Conservation (phyloP, 2,797 vertebrate species). For the Phrynocephalus guinanensis region DNA sequence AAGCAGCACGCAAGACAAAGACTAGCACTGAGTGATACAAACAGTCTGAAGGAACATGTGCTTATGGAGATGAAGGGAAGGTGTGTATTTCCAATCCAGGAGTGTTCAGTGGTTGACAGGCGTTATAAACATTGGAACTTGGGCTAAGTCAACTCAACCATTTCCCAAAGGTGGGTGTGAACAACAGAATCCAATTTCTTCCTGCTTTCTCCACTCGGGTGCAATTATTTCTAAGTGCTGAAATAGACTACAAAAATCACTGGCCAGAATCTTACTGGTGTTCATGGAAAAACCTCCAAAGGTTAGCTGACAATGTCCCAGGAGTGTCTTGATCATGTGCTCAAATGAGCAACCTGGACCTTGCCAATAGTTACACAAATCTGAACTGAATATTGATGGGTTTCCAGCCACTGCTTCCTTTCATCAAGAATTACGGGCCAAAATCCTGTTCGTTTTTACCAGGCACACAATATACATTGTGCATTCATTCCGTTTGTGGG, state of each 20-base stretch:
- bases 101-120: not conserved
- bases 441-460: no score
- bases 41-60: not conserved
- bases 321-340: no score
- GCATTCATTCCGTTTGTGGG: no score
- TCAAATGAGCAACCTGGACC: no score
- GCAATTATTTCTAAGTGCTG: slow-evolving; percentile 21
- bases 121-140: not conserved
- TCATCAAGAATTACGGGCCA: not conserved
- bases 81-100: not conserved
- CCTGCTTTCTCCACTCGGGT: slow-evolving; percentile 11
- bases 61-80: not conserved
- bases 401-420: not conserved
- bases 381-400: no score
- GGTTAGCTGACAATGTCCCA: no score
- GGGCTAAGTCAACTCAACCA: not conserved
- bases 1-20: not conserved
- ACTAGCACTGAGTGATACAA: not conserved
- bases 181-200: not conserved
- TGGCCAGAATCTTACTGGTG: not conserved
- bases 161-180: not conserved
- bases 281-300: not conserved
- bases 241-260: not conserved
- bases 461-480: no score
- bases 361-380: no score